Evolutionary conservation across 2,113 vertebrate species (phyloP).

Genomic region (Odontesthes bonariensis): DNA sequence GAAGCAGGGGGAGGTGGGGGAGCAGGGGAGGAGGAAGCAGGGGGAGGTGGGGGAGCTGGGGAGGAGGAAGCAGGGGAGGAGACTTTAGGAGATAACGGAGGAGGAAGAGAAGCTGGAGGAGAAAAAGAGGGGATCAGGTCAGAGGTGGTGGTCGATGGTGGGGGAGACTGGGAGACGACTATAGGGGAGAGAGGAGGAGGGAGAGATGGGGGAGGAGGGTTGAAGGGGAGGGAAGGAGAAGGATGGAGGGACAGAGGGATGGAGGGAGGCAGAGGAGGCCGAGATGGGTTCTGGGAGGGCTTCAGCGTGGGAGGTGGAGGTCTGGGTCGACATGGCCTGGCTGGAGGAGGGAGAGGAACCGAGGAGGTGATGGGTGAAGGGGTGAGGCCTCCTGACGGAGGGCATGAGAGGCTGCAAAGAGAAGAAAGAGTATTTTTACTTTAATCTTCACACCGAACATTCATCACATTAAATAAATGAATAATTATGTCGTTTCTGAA

Average conservation of each 20-base stretch:
- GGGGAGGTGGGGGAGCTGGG: background rate
- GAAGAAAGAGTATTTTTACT: background rate
- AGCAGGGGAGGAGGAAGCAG: background rate
- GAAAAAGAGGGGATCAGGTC: slow-evolving; percentile 1
- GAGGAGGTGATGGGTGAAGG: slow-evolving; percentile 24
- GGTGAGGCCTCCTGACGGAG: slow-evolving; percentile 45
- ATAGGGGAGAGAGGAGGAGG: slow-evolving; percentile 26
- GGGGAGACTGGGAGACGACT: background rate
- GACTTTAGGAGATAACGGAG: slow-evolving; percentile 3
- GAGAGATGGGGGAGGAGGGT: slow-evolving; percentile 12
- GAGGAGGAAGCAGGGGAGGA: background rate
- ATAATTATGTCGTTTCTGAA: too few species aligned
- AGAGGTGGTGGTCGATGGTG: background rate
- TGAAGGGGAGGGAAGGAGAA: background rate
- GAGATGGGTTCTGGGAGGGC: slow-evolving; percentile 52
- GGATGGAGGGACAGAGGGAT: slow-evolving; percentile 49
- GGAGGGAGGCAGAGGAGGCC: slow-evolving; percentile 49
- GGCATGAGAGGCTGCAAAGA: slow-evolving; percentile 50
- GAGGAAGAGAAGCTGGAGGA: background rate
- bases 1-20: background rate
- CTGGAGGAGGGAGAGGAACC: slow-evolving; percentile 34
- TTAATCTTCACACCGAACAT: too few species aligned
- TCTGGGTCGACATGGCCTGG: slow-evolving; percentile 56
- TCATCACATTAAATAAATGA: too few species aligned
- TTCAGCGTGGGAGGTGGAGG: slow-evolving; percentile 37